Percentiles rank a stretch among this genome's conserved stretches.
Evolutionary conservation across 2,888 invertebrate species (phyloP).

Genomic region (Pterobdella sp.): DNA sequence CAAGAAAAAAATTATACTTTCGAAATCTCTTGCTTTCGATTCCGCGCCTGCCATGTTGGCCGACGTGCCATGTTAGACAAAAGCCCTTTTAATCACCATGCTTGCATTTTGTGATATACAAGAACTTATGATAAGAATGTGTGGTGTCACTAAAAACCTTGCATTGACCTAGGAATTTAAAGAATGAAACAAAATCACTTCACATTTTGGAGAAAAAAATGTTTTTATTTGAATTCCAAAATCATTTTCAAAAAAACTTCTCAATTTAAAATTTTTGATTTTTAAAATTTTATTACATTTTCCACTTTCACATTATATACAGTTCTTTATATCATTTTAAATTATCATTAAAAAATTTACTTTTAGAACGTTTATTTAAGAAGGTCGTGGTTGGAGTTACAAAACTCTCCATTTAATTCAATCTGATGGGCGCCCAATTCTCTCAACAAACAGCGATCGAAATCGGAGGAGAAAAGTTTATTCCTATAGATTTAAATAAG

Average conservation of each 20-base stretch:
- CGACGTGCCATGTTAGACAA: slow-evolving; percentile 42
- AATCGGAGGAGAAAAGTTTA: not conserved
- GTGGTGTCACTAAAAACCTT: slow-evolving; percentile 6
- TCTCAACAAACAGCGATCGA: slow-evolving; percentile 10
- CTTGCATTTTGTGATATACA: not conserved
- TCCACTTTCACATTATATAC: no score
- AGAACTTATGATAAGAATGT: not conserved
- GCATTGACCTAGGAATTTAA: not conserved
- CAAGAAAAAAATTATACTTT: slow-evolving; percentile 45
- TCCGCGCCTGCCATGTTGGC: slow-evolving; percentile 42
- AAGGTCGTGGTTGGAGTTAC: not conserved
- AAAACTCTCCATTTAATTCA: not conserved
- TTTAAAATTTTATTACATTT: no score
- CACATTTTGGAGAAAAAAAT: not conserved
- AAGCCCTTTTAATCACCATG: slow-evolving; percentile 41
- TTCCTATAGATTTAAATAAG: no score
- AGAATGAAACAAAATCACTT: not conserved
- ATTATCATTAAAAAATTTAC: no score
- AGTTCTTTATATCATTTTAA: no score
- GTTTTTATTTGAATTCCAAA: slow-evolving; percentile 4
- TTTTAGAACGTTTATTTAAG: no score
- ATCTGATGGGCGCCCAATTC: slow-evolving; percentile 11
- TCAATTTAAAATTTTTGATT: no score
- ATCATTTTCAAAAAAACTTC: not conserved
- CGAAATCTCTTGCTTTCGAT: slow-evolving; percentile 50